Conservation (phyloP, 2,113 vertebrate genomes). For the Chaetodon auriga region DNA sequence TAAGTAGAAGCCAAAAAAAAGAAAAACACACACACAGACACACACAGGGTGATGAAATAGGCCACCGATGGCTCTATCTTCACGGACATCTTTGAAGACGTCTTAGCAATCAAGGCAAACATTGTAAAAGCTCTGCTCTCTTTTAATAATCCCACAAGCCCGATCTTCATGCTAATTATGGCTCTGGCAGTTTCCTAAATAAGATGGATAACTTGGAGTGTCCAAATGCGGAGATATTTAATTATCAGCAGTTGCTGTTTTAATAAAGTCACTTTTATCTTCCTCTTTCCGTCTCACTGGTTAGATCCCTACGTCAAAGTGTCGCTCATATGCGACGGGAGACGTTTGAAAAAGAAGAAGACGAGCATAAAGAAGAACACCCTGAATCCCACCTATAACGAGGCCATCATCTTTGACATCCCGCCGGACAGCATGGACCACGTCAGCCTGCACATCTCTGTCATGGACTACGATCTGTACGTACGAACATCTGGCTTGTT, state of each 20-base stretch:
- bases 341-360: constrained; percentile 98
- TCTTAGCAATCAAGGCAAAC: constrained; percentile 31
- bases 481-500: constrained; percentile 33
- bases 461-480: constrained; percentile 98
- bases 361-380: constrained; percentile 99
- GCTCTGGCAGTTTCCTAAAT: constrained; percentile 3
- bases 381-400: constrained; percentile 97
- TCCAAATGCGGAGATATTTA: background rate
- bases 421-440: constrained; percentile 99
- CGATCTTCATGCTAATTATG: constrained; percentile 12
- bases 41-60: constrained; percentile 14
- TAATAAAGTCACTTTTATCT: background rate
- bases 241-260: background rate
- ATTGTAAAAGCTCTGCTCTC: constrained; percentile 9
- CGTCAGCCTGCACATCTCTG: constrained; percentile 97
- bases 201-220: background rate
- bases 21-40: background rate
- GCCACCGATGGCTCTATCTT: background rate
- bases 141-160: constrained; percentile 15
- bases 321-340: constrained; percentile 95
- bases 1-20: constrained; percentile 20
- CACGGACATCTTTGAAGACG: constrained; percentile 12
- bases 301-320: constrained; percentile 98
- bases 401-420: constrained; percentile 99
- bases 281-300: background rate